These are phyloP conservation scores for Drosophila nasuta DNA, from an alignment of 1,140 invertebrate species.

Conservation along the genomic window DNA sequence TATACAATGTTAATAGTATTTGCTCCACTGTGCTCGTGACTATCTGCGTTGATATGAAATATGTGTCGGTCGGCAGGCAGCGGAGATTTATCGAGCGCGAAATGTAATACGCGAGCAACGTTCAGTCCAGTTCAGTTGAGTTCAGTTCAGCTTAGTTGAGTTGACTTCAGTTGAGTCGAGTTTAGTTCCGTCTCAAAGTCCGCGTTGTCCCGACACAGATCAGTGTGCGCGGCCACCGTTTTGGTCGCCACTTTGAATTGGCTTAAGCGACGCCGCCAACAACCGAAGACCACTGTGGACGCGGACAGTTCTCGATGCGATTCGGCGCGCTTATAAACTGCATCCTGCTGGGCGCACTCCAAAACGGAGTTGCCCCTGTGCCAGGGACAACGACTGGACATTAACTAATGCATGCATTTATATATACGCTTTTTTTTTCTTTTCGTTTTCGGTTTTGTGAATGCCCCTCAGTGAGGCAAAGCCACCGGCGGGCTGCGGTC, in stretches of 20 bases:
- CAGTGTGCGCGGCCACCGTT: constrained; percentile 70
- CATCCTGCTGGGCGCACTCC: constrained; percentile 76
- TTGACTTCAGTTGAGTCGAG: constrained; percentile 25
- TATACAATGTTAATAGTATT: neutral
- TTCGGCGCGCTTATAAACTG: constrained; percentile 81
- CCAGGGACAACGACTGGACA: constrained; percentile 69
- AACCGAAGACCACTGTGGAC: constrained; percentile 1
- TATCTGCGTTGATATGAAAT: constrained; percentile 83
- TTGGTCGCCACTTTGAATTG: constrained; percentile 71
- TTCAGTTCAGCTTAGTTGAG: constrained; percentile 28
- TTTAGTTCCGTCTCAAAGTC: constrained; percentile 10
- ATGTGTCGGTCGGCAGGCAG: constrained; percentile 80
- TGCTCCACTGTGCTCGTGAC: constrained; percentile 50
- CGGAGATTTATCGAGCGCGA: constrained; percentile 84
- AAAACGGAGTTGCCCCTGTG: constrained; percentile 52
- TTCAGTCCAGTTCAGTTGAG: constrained; percentile 26
- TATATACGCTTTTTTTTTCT: constrained; percentile 43
- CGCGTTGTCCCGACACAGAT: constrained; percentile 26
- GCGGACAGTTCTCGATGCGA: constrained; percentile 55
- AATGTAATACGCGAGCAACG: constrained; percentile 78
- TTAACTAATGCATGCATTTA: constrained; percentile 84
- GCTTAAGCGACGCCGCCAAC: constrained; percentile 73
- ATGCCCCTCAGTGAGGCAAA: constrained; percentile 5
- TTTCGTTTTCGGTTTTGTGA: constrained; percentile 5
- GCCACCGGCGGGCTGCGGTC: neutral